Base-by-base conservation (phyloP, 2,797 vertebrate genomes). In the Champsocephalus gunnari region DNA sequence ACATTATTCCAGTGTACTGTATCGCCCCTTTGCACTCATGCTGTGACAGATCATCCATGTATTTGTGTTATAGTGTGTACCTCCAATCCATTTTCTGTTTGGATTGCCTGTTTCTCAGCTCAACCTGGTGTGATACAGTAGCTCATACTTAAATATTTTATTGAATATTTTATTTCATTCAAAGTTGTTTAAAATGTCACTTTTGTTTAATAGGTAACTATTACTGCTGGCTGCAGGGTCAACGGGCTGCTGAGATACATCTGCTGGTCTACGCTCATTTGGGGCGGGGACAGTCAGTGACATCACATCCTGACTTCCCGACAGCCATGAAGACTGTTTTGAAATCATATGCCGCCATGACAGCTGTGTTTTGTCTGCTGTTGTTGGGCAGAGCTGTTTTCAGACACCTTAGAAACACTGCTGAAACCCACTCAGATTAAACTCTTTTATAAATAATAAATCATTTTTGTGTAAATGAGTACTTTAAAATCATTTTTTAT, bases 211-310 rank as follows among this genome's bases (percentile, higher is more conserved):
- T 11, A 91, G 91, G 89, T 1, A 21, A 79, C 1, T 93, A 92
- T 73, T 57, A 71, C 86, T 94, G 93, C 81, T 93, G 91, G 93
- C 88, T 93, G 32, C 73, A 90, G 28, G 88, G 92, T 17, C 85
- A 3, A 0, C 66, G 0, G 10, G 74, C 77, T 0, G 85, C 90
- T 1, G 47, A 92, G 83, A 83, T 93, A 10, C 87, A 32, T 1
- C 81, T 93, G 8, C 59, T 92, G 12, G 85, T 93, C 10, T 87
- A 90, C 8, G 16, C 28, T 9, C 77, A 58, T 60, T 14, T 91
- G 5, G 85, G 92, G 9, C 58, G 21, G 4, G 17, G 70, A n/a
- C 75, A 54, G 44, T 72, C 82, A 0, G 54, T 83, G 62, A 75
- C 73, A 3, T 83, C 80, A 3, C 66, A 91, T 56, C 89, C 91